phyloP scores from a whole-genome alignment of 2,888 invertebrate genomes.

The Acholoe squamosa region DNA sequence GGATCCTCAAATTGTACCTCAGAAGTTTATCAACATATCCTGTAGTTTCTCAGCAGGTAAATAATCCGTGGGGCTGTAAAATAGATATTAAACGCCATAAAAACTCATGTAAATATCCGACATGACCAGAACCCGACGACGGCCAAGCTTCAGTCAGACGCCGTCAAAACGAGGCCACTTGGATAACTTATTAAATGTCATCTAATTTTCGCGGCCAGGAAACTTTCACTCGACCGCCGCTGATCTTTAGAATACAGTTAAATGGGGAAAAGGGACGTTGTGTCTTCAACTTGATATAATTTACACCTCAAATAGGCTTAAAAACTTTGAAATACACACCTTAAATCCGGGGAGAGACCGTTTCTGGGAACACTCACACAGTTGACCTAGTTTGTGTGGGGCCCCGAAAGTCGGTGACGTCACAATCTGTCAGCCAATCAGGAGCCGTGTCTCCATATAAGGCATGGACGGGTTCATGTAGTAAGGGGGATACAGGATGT shows the following conservation, averaged over 20 bases:
- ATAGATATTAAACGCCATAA: conserved; percentile 3
- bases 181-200: conserved; percentile 48
- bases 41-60: neutral
- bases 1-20: neutral
- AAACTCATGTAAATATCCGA: conserved; percentile 35
- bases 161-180: conserved; percentile 51
- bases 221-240: neutral
- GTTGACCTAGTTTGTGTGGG: conserved; percentile 42
- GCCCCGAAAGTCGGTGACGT: conserved; percentile 23
- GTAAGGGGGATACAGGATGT: no score
- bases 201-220: conserved; percentile 22
- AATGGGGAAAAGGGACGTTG: no score
- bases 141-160: conserved; percentile 10
- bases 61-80: neutral
- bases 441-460: neutral
- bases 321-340: neutral
- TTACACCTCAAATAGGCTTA: no score
- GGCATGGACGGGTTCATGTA: neutral
- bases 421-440: conserved; percentile 37
- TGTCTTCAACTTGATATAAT: no score
- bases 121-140: neutral
- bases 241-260: no score
- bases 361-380: conserved; percentile 30
- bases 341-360: neutral
- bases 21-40: neutral